These are phyloP conservation scores for Drosophila mimetica DNA, from an alignment of 2,888 invertebrate genomes.

Conservation along the genomic window DNA sequence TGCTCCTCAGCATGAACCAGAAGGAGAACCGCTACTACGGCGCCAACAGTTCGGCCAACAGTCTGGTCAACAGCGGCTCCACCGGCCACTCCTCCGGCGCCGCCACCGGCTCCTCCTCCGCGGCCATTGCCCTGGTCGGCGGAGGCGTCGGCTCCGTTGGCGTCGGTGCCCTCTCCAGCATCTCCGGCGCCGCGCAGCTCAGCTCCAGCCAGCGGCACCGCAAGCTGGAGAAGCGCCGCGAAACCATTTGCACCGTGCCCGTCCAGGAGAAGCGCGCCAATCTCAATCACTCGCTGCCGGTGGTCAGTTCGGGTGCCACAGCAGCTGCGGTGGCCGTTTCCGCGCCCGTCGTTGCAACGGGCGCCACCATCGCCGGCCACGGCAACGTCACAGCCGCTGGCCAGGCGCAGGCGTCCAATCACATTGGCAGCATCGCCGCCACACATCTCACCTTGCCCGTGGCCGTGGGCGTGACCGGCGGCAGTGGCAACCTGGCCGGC, in stretches of 20 bases:
- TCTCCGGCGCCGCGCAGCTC: constrained; percentile 28
- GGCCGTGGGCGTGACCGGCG: constrained; percentile 66
- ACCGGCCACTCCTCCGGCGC: constrained; percentile 63
- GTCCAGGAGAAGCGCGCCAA: constrained; percentile 82
- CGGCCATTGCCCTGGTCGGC: constrained; percentile 10
- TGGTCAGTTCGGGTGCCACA: constrained; percentile 2
- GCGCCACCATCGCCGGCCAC: constrained; percentile 15
- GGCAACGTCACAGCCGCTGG: constrained; percentile 8
- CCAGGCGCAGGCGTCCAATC: constrained; percentile 28
- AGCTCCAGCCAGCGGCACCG: constrained; percentile 82
- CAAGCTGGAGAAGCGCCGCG: constrained; percentile 90
- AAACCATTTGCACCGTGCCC: constrained; percentile 86
- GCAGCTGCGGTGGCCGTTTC: background rate
- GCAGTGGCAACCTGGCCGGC: constrained; percentile 3
- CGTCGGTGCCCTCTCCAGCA: constrained; percentile 30
- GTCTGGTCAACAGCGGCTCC: constrained; percentile 52
- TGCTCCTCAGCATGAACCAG: constrained; percentile 87
- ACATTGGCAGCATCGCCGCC: constrained; percentile 42
- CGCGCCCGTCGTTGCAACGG: constrained; percentile 1
- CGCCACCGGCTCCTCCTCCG: constrained; percentile 50
- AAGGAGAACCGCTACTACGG: constrained; percentile 91
- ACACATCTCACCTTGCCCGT: constrained; percentile 68
- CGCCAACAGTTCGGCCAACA: constrained; percentile 17
- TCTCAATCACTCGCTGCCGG: constrained; percentile 66
- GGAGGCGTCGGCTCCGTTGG: constrained; percentile 43